phyloP scores from a whole-genome alignment of 2,888 invertebrate genomes.

The Xestia sexstrigata region DNA sequence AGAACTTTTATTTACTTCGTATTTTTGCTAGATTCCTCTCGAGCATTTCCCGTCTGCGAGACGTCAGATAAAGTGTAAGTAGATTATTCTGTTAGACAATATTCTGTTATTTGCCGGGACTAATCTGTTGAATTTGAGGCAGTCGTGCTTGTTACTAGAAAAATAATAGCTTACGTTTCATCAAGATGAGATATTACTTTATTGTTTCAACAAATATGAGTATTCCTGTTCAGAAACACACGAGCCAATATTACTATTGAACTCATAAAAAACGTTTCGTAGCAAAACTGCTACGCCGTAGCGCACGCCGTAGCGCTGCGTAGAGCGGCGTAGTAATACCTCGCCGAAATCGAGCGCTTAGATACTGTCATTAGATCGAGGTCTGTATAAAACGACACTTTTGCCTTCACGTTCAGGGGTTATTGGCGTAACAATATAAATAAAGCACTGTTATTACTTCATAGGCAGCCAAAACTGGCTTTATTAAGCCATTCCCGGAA shows the following conservation, averaged over 20 bases:
- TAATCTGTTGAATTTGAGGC: slow-evolving; percentile 36
- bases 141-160: slow-evolving; percentile 3
- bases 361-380: slow-evolving; percentile 25
- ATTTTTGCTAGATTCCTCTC: slow-evolving; percentile 23
- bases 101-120: slow-evolving; percentile 22
- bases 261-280: background rate
- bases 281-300: slow-evolving; percentile 14
- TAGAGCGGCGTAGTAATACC: background rate
- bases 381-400: slow-evolving; percentile 34
- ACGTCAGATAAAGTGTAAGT: slow-evolving; percentile 37
- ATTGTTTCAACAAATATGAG: background rate
- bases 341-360: background rate
- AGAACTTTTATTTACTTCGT: slow-evolving; percentile 32
- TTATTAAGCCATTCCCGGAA: slow-evolving; percentile 55
- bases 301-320: background rate
- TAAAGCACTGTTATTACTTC: slow-evolving; percentile 50
- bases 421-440: slow-evolving; percentile 37
- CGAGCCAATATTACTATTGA: background rate
- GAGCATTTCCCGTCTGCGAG: slow-evolving; percentile 25
- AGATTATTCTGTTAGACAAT: slow-evolving; percentile 35
- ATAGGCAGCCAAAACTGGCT: slow-evolving; percentile 45
- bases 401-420: slow-evolving; percentile 13
- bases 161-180: slow-evolving; percentile 5
- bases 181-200: background rate
- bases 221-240: background rate